These are phyloP conservation scores for Chlorops oryzae DNA, from an alignment of 1,140 invertebrate species.

Conservation along the genomic window DNA sequence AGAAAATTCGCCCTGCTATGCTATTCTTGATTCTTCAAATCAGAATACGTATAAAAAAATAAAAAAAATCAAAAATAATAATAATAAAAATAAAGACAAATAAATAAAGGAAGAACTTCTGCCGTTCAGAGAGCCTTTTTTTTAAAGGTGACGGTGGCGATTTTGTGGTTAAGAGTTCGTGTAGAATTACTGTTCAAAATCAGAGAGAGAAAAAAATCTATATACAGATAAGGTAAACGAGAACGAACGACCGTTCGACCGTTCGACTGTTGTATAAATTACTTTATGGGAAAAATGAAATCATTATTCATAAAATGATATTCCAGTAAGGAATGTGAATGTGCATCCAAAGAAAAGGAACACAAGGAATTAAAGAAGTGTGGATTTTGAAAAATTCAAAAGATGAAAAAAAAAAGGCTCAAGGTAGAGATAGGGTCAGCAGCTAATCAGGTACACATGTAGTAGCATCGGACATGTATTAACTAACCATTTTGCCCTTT, in stretches of 20 bases:
- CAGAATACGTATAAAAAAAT: background rate
- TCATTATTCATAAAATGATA: constrained; percentile 43
- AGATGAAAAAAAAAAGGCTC: too few species aligned
- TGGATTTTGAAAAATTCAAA: too few species aligned
- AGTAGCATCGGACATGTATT: too few species aligned
- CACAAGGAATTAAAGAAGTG: too few species aligned
- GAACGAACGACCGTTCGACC: background rate
- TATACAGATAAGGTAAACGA: background rate
- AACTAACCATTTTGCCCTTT: too few species aligned
- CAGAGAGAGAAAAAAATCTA: background rate
- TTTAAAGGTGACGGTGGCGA: too few species aligned
- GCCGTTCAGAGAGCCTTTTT: background rate
- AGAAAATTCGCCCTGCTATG: too few species aligned
- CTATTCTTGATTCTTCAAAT: too few species aligned
- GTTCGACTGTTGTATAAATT: constrained; percentile 42
- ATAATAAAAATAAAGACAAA: constrained; percentile 7
- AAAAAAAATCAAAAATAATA: constrained; percentile 2
- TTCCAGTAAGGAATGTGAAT: background rate
- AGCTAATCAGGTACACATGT: too few species aligned
- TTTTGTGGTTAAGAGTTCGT: too few species aligned
- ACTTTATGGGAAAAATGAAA: constrained; percentile 46
- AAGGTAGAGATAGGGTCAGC: too few species aligned
- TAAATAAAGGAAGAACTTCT: background rate
- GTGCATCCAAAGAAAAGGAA: too few species aligned
- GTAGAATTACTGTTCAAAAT: background rate